Base-by-base conservation (phyloP, 1,140 invertebrate genomes). In the Luehdorfia chinensis region DNA sequence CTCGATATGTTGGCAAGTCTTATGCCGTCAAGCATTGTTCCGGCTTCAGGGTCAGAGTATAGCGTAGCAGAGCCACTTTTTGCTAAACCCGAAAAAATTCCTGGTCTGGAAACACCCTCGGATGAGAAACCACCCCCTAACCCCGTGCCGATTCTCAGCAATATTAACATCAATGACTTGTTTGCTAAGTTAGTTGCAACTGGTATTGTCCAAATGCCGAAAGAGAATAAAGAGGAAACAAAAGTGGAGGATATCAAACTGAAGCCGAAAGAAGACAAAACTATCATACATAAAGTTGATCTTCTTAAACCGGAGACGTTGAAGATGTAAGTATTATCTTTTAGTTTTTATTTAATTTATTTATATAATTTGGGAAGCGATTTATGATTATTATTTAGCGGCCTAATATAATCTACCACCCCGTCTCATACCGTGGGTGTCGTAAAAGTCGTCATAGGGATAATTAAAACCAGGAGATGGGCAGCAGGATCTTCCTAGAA, bases 131-230 rank as follows among this genome's bases (percentile, higher is more conserved):
- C n/a, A n/a, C 78, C 66, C n/a, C 48, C 68, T 1, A 55, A 57
- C 3, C 49, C 63, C 0, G 7, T 74, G 1, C 56, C 76, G 8
- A 12, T 71, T 12, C 59, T 84, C 9, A 69, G 54, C 7, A 88
- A 90, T 36, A 75, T 95, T 0, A 94, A 96, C 70, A 92, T 97
- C 18, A 92, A 91, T 50, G 94, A 96, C 61, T 75, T 97, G 12
- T 95, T 96, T 64, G 92, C 94, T 50, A 95, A 95, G 73, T 77
- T 97, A 0, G 90, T 97, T 0, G 93, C 92, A 0, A 93, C 93
- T 13, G 96, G 96, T n/a, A 93, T 97, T 13, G 92, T 97, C 27
- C 90, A 87, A 25, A 54, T 78, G 57, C 51, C 75, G 3, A 62
- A 70, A 7, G 59, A 79, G 21, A 71, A 75, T 15, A 74, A 78